These are phyloP conservation scores for Lasius platythorax DNA, from an alignment of 2,888 invertebrate species.

Conservation along the genomic window DNA sequence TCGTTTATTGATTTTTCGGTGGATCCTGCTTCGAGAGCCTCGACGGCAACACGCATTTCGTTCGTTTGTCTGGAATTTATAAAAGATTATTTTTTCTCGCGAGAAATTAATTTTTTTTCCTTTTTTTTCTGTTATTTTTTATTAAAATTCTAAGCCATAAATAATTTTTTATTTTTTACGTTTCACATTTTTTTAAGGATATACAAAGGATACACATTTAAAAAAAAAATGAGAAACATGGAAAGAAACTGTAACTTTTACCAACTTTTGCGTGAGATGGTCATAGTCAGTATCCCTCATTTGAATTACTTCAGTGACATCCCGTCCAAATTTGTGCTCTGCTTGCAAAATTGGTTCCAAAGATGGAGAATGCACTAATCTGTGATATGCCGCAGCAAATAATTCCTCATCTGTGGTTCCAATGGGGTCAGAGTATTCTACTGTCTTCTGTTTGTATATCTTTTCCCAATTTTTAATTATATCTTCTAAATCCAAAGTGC, in stretches of 20 bases:
- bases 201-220: not conserved
- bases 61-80: conserved; percentile 90
- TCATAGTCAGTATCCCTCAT: conserved; percentile 92
- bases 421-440: conserved; percentile 93
- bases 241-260: conserved; percentile 36
- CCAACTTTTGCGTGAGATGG: conserved; percentile 89
- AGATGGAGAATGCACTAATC: conserved; percentile 93
- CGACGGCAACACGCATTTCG: conserved; percentile 96
- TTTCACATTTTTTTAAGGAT: not conserved
- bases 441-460: conserved; percentile 92
- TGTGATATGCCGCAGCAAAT: conserved; percentile 94
- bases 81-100: not conserved
- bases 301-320: conserved; percentile 91
- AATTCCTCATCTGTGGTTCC: conserved; percentile 94
- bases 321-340: conserved; percentile 95
- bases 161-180: not conserved
- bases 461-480: conserved; percentile 93
- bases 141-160: not conserved
- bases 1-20: conserved; percentile 95
- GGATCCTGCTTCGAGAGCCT: conserved; percentile 91
- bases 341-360: conserved; percentile 95
- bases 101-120: not conserved
- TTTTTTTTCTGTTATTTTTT: not conserved
- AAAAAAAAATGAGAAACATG: not conserved
- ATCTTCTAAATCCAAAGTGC: conserved; percentile 91